Percentiles rank a stretch among this genome's conserved stretches.
Conservation (phyloP, 2,888 invertebrate species). For the Apodemia zela region DNA sequence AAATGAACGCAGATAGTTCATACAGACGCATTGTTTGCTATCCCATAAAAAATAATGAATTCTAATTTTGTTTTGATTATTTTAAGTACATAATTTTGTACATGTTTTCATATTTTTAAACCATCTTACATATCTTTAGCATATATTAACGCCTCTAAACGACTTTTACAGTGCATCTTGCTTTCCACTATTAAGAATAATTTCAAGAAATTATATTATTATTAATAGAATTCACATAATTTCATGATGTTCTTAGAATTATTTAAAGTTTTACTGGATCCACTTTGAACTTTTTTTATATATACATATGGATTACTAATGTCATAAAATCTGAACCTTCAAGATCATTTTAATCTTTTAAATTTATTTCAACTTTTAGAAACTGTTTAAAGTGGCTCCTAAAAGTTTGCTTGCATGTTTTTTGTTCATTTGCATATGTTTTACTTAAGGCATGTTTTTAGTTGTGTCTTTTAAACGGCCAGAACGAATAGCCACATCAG, state of each 20-base stretch:
- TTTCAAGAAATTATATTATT: constrained; percentile 14
- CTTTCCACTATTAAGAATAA: constrained; percentile 20
- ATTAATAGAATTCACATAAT: neutral
- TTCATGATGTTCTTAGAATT: neutral
- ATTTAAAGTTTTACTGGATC: neutral
- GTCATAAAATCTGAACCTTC: neutral
- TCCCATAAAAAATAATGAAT: no score
- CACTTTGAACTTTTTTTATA: neutral
- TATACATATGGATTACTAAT: neutral
- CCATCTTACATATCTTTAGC: neutral
- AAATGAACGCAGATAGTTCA: no score
- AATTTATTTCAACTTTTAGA: neutral
- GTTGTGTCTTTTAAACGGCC: constrained; percentile 93
- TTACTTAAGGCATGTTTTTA: constrained; percentile 67
- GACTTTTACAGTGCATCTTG: neutral
- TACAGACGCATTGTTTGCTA: no score
- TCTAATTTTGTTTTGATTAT: no score
- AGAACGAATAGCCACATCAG: constrained; percentile 59
- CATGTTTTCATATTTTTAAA: neutral
- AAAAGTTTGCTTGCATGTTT: constrained; percentile 29
- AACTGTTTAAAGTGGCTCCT: constrained; percentile 16
- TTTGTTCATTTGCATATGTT: constrained; percentile 32
- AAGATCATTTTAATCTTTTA: neutral
- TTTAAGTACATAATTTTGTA: neutral
- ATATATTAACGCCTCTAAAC: neutral